Percentiles rank a stretch among this genome's conserved stretches.
Evolutionary conservation across 1,140 invertebrate genomes (phyloP).

Genomic region (Drosophila sulfurigaster): DNA sequence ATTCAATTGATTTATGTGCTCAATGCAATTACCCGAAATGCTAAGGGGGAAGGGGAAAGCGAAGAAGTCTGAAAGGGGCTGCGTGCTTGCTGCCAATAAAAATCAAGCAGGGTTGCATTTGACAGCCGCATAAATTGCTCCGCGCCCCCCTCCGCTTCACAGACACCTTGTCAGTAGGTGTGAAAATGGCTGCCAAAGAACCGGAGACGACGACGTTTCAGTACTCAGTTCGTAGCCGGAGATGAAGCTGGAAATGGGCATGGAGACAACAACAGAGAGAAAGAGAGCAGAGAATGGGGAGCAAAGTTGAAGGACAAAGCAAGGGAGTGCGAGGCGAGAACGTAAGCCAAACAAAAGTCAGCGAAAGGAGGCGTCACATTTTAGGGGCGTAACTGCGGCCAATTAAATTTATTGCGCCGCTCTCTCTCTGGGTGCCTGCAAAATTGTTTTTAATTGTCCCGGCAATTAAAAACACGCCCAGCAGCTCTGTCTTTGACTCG

Average conservation of each 20-base stretch:
- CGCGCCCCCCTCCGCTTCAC: conserved; percentile 15
- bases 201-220: not conserved
- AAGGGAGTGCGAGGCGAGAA: not conserved
- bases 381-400: conserved; percentile 71
- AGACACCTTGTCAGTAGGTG: conserved; percentile 75
- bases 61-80: conserved; percentile 26
- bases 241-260: conserved; percentile 42
- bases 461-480: conserved; percentile 79
- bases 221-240: conserved; percentile 13
- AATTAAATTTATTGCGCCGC: conserved; percentile 79
- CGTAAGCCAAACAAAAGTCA: conserved; percentile 48
- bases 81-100: conserved; percentile 78
- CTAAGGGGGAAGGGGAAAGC: conserved; percentile 8
- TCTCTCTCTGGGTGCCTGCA: conserved; percentile 76
- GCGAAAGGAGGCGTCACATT: conserved; percentile 47
- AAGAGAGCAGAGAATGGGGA: not conserved
- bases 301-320: not conserved
- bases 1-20: conserved; percentile 83
- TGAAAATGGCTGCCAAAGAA: conserved; percentile 64
- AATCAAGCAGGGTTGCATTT: conserved; percentile 75
- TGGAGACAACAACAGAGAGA: conserved; percentile 16
- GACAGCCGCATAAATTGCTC: conserved; percentile 80
- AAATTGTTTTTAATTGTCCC: conserved; percentile 82
- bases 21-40: conserved; percentile 79
- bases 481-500: conserved; percentile 20